Evolutionary conservation across 2,797 vertebrate genomes (phyloP), one percentile per base, ranked within the genome.

Genomic region (Pipistrellus pipistrellus): DNA sequence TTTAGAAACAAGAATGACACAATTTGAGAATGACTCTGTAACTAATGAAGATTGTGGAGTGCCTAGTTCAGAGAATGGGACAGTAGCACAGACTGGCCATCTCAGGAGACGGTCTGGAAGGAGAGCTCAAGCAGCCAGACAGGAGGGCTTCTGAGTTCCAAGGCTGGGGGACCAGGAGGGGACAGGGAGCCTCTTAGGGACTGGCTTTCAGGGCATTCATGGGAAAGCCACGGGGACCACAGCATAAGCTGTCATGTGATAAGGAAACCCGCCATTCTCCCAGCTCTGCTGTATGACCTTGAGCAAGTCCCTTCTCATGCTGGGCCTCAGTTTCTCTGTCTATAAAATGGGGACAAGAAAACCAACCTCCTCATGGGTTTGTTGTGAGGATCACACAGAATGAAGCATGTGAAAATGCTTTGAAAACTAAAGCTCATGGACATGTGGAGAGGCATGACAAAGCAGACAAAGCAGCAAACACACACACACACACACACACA

Each of bases 1-100:
- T 94, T 92, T 81, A 85, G 38, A 89, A 84, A 51, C 18, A 76
- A 35, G 14, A 68, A 87, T 59, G 35, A 35, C 13, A 88, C 25
- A 41, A 82, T 8, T 68, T 64, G 82, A 73, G 18, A 81, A n/a
- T 46, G 23, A 18, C 69, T 86, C 17, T 30, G 3, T 38, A 3
- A 59, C 17, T 73, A 81, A 30, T 23, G 46, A 53, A 82, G 35
- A 84, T 0, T 4, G 12, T 8, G 15, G 0, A 4, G 59, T 20
- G 3, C 15, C 51, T 80, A 8, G 20, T 41, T 78, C 59, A 46
- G 44, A 85, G 78, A 83, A 77, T 13, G 20, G 6, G 35, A 27
- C 0, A 18, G 7, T 7, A 21, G n/a, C 46, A 15, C 4, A 18
- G 41, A 5, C 46, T 21, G 8, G 4, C 8, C 15, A n/a, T 46